phyloP scores from a whole-genome alignment of 2,888 invertebrate species.

The Morinoia aosen region DNA sequence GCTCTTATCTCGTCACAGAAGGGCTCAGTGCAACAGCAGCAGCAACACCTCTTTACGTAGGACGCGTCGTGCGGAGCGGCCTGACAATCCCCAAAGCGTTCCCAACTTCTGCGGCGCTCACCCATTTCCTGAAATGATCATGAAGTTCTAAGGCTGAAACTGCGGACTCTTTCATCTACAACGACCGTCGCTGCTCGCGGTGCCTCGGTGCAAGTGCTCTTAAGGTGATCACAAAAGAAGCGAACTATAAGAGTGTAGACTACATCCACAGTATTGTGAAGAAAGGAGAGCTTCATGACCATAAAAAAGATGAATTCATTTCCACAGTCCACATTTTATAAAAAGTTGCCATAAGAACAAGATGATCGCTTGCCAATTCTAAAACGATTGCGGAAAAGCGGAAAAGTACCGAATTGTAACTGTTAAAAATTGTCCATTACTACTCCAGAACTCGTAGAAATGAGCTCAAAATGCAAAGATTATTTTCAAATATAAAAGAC shows the following conservation, averaged over 20 bases:
- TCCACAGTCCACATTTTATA: background rate
- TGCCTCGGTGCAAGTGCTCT: background rate
- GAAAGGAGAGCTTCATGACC: background rate
- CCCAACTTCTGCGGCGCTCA: conserved; percentile 29
- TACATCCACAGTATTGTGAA: background rate
- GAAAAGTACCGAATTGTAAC: background rate
- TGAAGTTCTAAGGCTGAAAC: conserved; percentile 23
- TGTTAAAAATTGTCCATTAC: background rate
- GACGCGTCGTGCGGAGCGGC: background rate
- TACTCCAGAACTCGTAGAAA: background rate
- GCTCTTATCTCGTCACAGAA: background rate
- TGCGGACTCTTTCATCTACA: conserved; percentile 34
- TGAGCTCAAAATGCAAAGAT: background rate
- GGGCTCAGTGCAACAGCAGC: background rate
- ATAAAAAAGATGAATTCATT: background rate
- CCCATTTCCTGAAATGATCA: conserved; percentile 47
- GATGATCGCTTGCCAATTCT: background rate
- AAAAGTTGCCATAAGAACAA: background rate
- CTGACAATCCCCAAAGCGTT: conserved; percentile 32
- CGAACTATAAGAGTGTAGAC: background rate
- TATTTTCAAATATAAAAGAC: background rate
- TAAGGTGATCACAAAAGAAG: conserved; percentile 5
- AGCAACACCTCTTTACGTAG: background rate
- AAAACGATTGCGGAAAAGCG: too few species aligned
- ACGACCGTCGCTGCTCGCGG: background rate